Conservation (phyloP, 1,140 invertebrate genomes). For the Andrena cerasifolii region DNA sequence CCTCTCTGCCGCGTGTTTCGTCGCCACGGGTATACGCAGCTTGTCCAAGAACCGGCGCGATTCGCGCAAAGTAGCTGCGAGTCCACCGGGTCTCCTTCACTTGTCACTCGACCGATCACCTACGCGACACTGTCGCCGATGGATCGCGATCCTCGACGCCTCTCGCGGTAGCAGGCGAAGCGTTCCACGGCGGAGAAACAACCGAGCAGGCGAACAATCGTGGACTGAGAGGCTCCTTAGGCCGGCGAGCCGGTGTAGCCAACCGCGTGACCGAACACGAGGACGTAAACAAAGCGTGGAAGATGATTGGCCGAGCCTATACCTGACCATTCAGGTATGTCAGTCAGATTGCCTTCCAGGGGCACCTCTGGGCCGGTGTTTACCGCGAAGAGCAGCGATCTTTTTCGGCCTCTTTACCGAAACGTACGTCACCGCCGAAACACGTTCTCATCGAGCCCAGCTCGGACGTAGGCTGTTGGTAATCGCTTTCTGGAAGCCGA, state of each 20-base stretch:
- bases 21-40: no score
- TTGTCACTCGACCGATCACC: no score
- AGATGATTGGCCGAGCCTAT: constrained; percentile 67
- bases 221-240: constrained; percentile 49
- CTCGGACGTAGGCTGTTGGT: no score
- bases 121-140: not conserved
- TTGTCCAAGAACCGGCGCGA: no score
- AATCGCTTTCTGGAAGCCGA: no score
- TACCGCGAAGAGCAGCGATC: constrained; percentile 3
- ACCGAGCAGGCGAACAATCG: constrained; percentile 46
- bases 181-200: not conserved
- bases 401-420: not conserved
- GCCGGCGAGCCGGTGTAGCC: constrained; percentile 40
- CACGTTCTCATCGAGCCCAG: no score
- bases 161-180: not conserved
- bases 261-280: constrained; percentile 38
- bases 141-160: not conserved
- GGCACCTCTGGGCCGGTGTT: not conserved
- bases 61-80: no score
- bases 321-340: constrained; percentile 59
- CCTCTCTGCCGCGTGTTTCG: not conserved
- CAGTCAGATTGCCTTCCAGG: not conserved
- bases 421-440: no score
- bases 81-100: no score
- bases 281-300: constrained; percentile 57